Evolutionary conservation across 1,140 invertebrate genomes (phyloP).

Genomic region (Meloidogyne hapla): DNA sequence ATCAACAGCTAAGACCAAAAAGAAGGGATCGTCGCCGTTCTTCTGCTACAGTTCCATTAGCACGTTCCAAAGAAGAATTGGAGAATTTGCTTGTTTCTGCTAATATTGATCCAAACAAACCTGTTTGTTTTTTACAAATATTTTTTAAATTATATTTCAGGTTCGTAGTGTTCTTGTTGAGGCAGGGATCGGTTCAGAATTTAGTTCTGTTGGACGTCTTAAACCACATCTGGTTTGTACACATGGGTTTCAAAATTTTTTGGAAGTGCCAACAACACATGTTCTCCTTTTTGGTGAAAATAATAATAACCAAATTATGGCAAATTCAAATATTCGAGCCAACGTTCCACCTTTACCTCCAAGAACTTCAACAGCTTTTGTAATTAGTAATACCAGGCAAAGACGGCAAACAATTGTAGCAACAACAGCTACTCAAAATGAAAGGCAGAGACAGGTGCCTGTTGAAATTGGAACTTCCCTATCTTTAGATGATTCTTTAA

Average conservation of each 20-base stretch:
- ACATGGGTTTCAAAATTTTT: neutral
- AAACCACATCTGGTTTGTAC: constrained; percentile 1
- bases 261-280: neutral
- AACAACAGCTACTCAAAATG: neutral
- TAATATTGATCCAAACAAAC: constrained; percentile 29
- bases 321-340: neutral
- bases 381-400: neutral
- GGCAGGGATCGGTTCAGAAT: constrained; percentile 30
- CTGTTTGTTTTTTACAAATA: neutral
- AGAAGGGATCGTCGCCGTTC: constrained; percentile 24
- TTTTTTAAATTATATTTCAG: neutral
- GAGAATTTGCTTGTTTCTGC: constrained; percentile 18
- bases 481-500: neutral
- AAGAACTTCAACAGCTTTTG: neutral
- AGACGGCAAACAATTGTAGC: neutral
- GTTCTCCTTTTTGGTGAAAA: neutral
- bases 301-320: neutral
- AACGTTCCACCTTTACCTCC: neutral
- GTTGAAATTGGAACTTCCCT: neutral
- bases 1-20: constrained; percentile 7
- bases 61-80: constrained; percentile 27
- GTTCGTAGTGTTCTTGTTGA: constrained; percentile 35
- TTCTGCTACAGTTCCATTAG: constrained; percentile 10
- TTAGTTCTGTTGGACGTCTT: neutral
- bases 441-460: neutral